A percentile compares a stretch with the other conserved stretches of the same genome.
phyloP scores from a whole-genome alignment of 1,140 invertebrate species.

The Callitettix versicolor region DNA sequence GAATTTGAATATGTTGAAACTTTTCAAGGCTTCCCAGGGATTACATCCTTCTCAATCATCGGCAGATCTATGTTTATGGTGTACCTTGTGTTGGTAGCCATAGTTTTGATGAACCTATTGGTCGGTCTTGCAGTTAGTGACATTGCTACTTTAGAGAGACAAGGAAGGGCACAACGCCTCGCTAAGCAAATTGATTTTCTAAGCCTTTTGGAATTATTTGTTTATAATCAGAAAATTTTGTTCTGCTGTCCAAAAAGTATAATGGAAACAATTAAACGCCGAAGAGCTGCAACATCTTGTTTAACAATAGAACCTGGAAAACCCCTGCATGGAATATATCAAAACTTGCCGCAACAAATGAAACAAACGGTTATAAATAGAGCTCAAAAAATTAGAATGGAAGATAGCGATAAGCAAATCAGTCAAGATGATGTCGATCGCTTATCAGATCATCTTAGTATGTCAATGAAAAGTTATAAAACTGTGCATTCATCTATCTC shows the following conservation, averaged over 20 bases:
- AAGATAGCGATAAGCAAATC: neutral
- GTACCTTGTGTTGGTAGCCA: slow-evolving; percentile 33
- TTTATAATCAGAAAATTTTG: slow-evolving; percentile 15
- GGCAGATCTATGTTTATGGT: slow-evolving; percentile 26
- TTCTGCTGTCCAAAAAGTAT: slow-evolving; percentile 9
- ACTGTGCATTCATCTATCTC: neutral
- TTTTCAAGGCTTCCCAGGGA: slow-evolving; percentile 26
- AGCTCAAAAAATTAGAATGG: neutral
- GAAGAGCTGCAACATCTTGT: slow-evolving; percentile 3
- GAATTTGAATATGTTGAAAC: slow-evolving; percentile 41
- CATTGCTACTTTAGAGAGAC: slow-evolving; percentile 25
- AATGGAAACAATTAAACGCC: neutral
- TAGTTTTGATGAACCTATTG: slow-evolving; percentile 37
- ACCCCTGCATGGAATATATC: neutral
- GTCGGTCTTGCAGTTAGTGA: slow-evolving; percentile 38
- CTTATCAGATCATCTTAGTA: neutral
- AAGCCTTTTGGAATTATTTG: slow-evolving; percentile 21
- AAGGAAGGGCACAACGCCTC: slow-evolving; percentile 21
- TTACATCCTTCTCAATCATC: slow-evolving; percentile 19
- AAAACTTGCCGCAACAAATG: slow-evolving; percentile 1
- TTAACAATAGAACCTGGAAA: slow-evolving; percentile 6
- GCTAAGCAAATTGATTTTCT: slow-evolving; percentile 25
- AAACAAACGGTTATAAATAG: slow-evolving; percentile 16
- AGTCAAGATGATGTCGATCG: neutral
- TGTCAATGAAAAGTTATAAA: neutral